Conservation (phyloP, 2,888 invertebrate genomes). For the Petrolisthes cinctipes region DNA sequence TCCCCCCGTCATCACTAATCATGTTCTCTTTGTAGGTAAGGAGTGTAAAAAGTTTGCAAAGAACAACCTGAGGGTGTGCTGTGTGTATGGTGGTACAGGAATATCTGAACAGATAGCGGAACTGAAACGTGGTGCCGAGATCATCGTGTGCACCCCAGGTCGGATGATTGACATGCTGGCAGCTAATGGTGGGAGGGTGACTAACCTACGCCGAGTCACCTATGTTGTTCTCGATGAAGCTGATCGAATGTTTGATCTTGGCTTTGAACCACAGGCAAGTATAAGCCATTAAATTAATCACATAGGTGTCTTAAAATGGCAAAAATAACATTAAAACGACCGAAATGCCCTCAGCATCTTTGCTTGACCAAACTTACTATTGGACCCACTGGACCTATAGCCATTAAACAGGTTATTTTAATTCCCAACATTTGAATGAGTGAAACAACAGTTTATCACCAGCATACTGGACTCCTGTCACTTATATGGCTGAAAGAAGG, state of each 20-base stretch:
- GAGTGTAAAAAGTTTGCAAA: conserved; percentile 96
- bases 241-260: conserved; percentile 99
- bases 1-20: no score
- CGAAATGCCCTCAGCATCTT: no score
- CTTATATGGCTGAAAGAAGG: no score
- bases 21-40: conserved; percentile 70
- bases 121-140: conserved; percentile 84
- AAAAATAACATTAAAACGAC: background rate
- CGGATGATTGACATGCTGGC: conserved; percentile 99
- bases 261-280: conserved; percentile 92
- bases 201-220: conserved; percentile 95
- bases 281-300: background rate
- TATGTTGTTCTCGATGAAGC: conserved; percentile 99
- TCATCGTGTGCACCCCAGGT: conserved; percentile 98
- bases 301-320: background rate
- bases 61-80: conserved; percentile 84
- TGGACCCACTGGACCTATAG: background rate
- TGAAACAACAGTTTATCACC: no score
- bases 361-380: background rate
- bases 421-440: no score
- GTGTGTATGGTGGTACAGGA: conserved; percentile 96
- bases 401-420: no score
- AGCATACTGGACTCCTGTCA: no score
- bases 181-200: conserved; percentile 94
- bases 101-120: conserved; percentile 75